Conservation (phyloP, 2,113 vertebrate genomes). For the Triplophysa siluroides region DNA sequence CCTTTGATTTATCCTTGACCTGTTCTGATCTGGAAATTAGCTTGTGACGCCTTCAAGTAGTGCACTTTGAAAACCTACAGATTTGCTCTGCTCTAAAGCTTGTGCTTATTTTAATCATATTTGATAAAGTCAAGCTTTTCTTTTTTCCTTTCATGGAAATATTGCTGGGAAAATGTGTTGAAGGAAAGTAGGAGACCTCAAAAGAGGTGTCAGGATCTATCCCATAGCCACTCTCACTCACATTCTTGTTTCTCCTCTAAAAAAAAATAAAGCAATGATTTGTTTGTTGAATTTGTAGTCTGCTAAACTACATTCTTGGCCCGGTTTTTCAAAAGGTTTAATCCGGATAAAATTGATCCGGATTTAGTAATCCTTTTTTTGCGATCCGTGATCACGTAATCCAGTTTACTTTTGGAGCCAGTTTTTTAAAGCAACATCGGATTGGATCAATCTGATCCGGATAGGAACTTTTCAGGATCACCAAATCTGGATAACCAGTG, state of each 20-base stretch:
- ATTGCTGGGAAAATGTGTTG: conserved; percentile 68
- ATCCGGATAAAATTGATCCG: no score
- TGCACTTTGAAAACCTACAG: conserved; percentile 65
- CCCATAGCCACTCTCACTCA: not conserved
- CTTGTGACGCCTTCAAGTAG: conserved; percentile 65
- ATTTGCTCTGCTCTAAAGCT: conserved; percentile 68
- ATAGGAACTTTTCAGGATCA: no score
- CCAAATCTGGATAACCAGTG: no score
- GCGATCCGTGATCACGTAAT: no score
- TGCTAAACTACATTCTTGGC: not conserved
- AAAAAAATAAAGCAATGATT: not conserved
- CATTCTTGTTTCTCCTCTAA: no score
- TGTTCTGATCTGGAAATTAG: conserved; percentile 47
- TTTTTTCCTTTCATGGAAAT: conserved; percentile 71
- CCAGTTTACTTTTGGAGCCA: no score
- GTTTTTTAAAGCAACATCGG: no score
- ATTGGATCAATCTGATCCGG: no score
- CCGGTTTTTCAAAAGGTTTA: no score
- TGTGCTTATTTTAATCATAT: conserved; percentile 73
- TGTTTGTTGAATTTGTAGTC: not conserved
- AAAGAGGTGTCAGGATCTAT: conserved; percentile 50
- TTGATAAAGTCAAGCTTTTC: conserved; percentile 74
- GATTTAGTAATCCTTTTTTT: no score
- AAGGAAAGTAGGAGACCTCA: conserved; percentile 62
- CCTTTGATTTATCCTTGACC: not conserved